Base-by-base conservation (phyloP, 2,797 vertebrate genomes). In the Buphagus erythrorhynchus region DNA sequence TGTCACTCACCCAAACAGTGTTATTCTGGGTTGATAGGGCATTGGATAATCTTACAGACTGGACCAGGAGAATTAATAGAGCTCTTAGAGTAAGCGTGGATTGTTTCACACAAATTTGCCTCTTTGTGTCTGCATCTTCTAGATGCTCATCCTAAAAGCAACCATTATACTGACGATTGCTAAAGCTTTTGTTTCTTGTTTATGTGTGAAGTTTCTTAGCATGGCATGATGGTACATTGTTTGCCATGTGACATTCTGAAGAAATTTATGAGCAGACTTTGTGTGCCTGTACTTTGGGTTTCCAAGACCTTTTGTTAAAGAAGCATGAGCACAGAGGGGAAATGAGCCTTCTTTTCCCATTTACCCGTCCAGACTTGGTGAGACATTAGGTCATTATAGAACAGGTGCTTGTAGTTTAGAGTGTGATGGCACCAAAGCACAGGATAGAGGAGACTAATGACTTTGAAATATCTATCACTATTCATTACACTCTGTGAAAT, bases 381-480 rank as follows among this genome's bases (percentile, higher is more conserved):
- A 66, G 72, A 16, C 16, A 10, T 81, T 63, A 65, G 49, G 58
- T 79, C 18, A 13, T 77, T 73, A 36, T 5, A 59, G 36, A 77
- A 33, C 10, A 63, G 82, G 28, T 93, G 66, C 13, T 93, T 83
- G 82, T 69, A 62, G 49, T 91, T 74, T 82, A 33, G 71, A 76
- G n/a, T 4, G 5, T 67, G 68, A 12, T 88, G 55, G 79, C 54
- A 57, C 45, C 61, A 28, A 77, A 83, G 26, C 2, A 1, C 24
- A 45, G 43, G 14, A 51, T 20, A 80, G n/a, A 72, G 63, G 46
- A 71, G 79, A 69, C n/a, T 66, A 73, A 68, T 65, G 78, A 40
- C 36, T 88, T 88, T 82, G 62, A 88, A 95, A 85, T 69, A 62
- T 86, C 66, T 74, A 55, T 86, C 51, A 36, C 43, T 90, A 61